Conservation (phyloP, 2,113 vertebrate species). For the Leucoraja erinaceus region DNA sequence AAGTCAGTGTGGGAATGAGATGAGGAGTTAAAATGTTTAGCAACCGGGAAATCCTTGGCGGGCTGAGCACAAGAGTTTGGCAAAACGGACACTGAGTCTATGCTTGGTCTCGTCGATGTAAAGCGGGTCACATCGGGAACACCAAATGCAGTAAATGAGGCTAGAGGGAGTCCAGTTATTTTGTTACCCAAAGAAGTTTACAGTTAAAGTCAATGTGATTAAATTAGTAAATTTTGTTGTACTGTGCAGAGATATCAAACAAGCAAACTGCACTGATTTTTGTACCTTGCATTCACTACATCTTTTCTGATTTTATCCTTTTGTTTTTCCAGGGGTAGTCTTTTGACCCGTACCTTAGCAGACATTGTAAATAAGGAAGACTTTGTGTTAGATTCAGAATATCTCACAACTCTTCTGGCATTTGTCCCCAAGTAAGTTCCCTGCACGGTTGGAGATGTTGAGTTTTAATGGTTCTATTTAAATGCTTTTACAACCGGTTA, state of each 20-base stretch:
- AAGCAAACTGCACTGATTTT: not conserved
- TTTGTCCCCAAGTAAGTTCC: constrained; percentile 77
- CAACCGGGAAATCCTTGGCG: no score
- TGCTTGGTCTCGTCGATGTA: no score
- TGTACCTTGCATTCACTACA: not conserved
- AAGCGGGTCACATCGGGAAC: no score
- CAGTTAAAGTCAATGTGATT: not conserved
- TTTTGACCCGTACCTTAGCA: constrained; percentile 72
- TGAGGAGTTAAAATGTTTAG: no score
- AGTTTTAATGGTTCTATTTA: not conserved
- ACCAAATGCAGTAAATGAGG: no score
- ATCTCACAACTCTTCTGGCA: constrained; percentile 84
- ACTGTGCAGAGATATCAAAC: not conserved
- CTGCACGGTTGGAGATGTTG: not conserved
- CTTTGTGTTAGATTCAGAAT: constrained; percentile 82
- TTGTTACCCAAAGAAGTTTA: not conserved
- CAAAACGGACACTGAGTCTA: no score
- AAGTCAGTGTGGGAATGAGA: no score
- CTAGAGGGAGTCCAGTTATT: not conserved
- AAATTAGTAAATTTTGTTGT: no score
- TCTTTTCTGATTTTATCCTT: not conserved
- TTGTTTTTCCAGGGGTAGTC: constrained; percentile 60
- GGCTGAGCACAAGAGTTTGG: no score
- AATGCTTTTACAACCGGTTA: constrained; percentile 4
- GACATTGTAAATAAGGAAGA: constrained; percentile 81